phyloP scores from a whole-genome alignment of 1,140 invertebrate species.

The Aphelinus atriplicis region DNA sequence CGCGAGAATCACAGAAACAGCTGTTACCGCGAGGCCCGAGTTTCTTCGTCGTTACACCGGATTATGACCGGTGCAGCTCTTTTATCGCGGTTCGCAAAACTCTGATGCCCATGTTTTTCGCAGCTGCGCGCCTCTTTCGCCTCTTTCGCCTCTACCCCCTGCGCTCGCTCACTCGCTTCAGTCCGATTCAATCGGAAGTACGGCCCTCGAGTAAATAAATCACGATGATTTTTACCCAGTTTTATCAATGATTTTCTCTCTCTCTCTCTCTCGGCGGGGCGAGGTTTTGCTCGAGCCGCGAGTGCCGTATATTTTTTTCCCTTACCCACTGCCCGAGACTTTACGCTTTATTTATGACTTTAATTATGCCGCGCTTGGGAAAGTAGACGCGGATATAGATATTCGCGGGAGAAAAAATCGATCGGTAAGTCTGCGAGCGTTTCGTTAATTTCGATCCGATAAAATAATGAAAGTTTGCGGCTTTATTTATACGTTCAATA shows the following conservation, averaged over 20 bases:
- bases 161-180: not conserved
- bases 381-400: not conserved
- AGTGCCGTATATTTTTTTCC: not conserved
- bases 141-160: not conserved
- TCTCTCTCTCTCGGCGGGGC: too few relatives aligned
- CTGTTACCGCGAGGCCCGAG: too few relatives aligned
- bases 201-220: too few relatives aligned
- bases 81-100: conserved; percentile 7
- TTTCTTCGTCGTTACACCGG: conserved; percentile 20
- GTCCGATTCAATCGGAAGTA: too few relatives aligned
- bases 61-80: conserved; percentile 9
- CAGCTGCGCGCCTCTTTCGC: conserved; percentile 12
- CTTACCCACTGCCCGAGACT: not conserved
- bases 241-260: too few relatives aligned
- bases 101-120: conserved; percentile 5
- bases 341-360: conserved; percentile 16
- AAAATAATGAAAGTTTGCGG: conserved; percentile 12
- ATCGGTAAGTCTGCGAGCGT: not conserved
- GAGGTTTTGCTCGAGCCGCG: too few relatives aligned
- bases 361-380: not conserved
- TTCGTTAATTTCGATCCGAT: conserved; percentile 13
- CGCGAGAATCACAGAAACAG: too few relatives aligned
- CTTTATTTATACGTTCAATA: not conserved
- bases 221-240: too few relatives aligned
- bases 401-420: not conserved